phyloP scores from a whole-genome alignment of 2,888 invertebrate species.

The Hyposoter dolosus region DNA sequence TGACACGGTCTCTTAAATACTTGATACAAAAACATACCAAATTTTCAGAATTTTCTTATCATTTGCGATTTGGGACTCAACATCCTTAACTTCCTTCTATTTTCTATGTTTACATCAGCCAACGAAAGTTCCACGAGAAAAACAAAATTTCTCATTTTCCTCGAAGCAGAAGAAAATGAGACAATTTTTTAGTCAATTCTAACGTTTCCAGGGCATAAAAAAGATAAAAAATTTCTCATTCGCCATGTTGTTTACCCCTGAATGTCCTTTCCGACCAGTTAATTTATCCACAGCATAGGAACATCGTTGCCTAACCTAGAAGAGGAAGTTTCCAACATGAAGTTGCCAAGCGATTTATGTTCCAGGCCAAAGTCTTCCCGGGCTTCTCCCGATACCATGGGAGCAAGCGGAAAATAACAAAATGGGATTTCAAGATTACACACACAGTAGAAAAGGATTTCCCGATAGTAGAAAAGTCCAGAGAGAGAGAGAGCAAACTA shows the following conservation, averaged over 20 bases:
- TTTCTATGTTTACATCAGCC: too few species aligned
- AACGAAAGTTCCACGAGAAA: neutral
- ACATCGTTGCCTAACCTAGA: neutral
- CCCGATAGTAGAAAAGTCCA: constrained; percentile 30
- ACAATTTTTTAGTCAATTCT: neutral
- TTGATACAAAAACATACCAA: too few species aligned
- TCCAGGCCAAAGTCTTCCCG: neutral
- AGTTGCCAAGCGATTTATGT: neutral
- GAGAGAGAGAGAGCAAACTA: constrained; percentile 34
- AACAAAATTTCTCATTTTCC: neutral
- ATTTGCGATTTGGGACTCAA: too few species aligned
- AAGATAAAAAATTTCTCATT: neutral
- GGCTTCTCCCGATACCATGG: neutral
- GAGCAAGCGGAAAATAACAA: neutral
- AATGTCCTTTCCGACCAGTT: neutral
- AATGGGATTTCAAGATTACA: constrained; percentile 20
- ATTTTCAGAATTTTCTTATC: too few species aligned
- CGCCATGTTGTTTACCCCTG: neutral
- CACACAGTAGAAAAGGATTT: constrained; percentile 42
- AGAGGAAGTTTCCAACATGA: neutral
- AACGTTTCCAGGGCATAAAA: neutral
- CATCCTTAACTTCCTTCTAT: neutral
- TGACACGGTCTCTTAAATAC: too few species aligned
- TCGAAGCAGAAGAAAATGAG: neutral
- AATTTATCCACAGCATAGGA: neutral